phyloP scores from a whole-genome alignment of 2,113 vertebrate genomes.

The Chaetodon trifascialis region DNA sequence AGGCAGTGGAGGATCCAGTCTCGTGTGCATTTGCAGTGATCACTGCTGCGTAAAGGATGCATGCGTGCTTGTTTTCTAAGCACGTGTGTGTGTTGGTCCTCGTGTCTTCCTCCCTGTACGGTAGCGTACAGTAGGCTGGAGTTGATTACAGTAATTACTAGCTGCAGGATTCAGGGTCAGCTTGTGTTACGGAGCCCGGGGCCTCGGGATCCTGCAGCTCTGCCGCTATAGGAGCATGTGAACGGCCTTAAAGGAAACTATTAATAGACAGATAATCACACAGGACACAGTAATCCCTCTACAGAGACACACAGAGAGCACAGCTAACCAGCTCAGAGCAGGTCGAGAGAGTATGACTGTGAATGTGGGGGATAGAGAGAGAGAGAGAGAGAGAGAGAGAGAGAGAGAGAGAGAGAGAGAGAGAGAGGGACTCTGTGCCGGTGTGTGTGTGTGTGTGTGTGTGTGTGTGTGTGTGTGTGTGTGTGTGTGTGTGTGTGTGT shows the following conservation, averaged over 20 bases:
- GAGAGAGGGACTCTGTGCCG: neutral
- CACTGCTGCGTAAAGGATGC: neutral
- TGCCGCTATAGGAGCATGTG: conserved; percentile 51
- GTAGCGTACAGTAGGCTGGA: neutral
- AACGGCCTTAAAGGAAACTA: conserved; percentile 74
- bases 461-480: neutral
- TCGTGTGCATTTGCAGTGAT: too few relatives aligned
- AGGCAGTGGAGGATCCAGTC: too few relatives aligned
- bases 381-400: conserved; percentile 23
- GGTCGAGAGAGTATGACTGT: conserved; percentile 10
- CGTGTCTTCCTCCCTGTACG: neutral
- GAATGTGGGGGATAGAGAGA: conserved; percentile 34
- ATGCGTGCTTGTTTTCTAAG: conserved; percentile 4
- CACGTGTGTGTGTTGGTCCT: neutral
- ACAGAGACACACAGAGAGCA: conserved; percentile 41
- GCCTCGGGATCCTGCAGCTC: conserved; percentile 29
- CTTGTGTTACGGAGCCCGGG: neutral
- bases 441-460: conserved; percentile 32
- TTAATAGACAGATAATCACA: conserved; percentile 79
- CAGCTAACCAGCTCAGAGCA: conserved; percentile 26
- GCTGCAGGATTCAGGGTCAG: conserved; percentile 2
- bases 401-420: conserved; percentile 30
- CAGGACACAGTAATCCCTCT: conserved; percentile 71
- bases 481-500: conserved; percentile 24
- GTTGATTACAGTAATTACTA: conserved; percentile 52